These are phyloP conservation scores for Temnothorax curvispinosus DNA, from an alignment of 1,140 invertebrate species.

Conservation along the genomic window DNA sequence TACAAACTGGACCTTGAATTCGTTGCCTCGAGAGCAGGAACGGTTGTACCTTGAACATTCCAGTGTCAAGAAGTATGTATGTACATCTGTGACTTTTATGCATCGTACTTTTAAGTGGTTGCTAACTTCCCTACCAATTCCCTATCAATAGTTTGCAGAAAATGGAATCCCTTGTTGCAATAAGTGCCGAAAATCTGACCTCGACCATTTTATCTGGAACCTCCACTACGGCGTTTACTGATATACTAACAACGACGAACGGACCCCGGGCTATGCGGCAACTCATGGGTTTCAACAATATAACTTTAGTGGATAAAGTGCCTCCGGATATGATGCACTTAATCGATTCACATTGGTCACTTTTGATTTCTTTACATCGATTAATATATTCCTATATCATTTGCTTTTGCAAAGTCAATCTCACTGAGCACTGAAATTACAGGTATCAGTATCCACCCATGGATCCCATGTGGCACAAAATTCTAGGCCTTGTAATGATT, in stretches of 20 bases:
- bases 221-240: neutral
- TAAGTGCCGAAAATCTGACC: neutral
- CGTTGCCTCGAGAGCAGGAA: neutral
- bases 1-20: conserved; percentile 12
- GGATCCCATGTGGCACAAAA: conserved; percentile 92
- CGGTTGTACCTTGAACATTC: neutral
- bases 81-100: neutral
- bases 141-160: neutral
- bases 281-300: conserved; percentile 83
- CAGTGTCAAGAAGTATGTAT: conserved; percentile 11
- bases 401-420: neutral
- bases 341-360: conserved; percentile 90
- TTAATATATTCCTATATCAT: neutral
- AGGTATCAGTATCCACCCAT: conserved; percentile 90
- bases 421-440: neutral
- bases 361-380: neutral
- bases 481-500: conserved; percentile 91
- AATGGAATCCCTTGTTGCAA: conserved; percentile 19
- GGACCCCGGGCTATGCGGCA: conserved; percentile 60
- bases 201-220: neutral
- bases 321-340: conserved; percentile 90
- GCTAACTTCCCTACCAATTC: neutral
- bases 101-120: neutral
- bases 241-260: neutral
- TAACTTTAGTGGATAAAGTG: conserved; percentile 91